A percentile compares a stretch with the other conserved stretches of the same genome.
phyloP scores from a whole-genome alignment of 2,113 vertebrate genomes.

The Pelecanoides urinatrix region DNA sequence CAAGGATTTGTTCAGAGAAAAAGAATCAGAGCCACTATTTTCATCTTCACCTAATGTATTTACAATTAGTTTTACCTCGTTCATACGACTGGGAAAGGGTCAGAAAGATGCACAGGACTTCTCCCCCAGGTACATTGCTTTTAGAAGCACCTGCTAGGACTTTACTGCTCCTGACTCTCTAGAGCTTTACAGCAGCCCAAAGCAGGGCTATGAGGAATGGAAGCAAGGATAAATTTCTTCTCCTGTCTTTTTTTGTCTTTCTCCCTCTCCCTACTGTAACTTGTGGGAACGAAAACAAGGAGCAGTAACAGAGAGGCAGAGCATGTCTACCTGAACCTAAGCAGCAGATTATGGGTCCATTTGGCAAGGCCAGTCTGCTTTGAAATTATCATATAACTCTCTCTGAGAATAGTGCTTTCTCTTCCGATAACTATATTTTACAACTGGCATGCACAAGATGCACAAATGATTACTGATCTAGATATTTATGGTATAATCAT shows the following conservation, averaged over 20 bases:
- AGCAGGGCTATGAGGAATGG: background rate
- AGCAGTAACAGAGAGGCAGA: background rate
- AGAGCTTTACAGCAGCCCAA: background rate
- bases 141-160: background rate
- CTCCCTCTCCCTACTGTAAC: background rate
- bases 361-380: background rate
- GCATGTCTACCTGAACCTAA: background rate
- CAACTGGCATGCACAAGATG: background rate
- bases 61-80: background rate
- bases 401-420: background rate
- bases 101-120: background rate
- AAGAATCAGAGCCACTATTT: background rate
- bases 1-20: background rate
- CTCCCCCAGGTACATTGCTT: background rate
- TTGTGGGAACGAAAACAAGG: background rate
- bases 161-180: accelerated
- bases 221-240: background rate
- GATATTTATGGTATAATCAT: background rate
- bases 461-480: background rate
- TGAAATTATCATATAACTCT: background rate
- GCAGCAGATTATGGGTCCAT: background rate
- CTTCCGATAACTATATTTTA: background rate
- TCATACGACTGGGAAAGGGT: accelerated
- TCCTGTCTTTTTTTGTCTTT: background rate
- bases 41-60: background rate